Evolutionary conservation across 92 coral and sea anemone species (phyloP).

Genomic region (Epizoanthus fatuus): DNA sequence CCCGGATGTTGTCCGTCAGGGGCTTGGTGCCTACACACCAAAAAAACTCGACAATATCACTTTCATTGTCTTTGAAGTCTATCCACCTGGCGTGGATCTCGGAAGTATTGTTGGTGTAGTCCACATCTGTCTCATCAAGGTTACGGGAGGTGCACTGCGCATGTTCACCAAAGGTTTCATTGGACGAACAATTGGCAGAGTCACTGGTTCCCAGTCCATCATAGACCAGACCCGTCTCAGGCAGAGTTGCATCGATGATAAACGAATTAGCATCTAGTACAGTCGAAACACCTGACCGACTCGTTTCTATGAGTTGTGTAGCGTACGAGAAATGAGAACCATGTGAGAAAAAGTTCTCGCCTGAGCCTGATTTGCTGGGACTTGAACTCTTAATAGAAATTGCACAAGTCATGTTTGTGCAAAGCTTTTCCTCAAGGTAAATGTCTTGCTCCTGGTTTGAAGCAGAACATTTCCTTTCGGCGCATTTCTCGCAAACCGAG

Average conservation of each 20-base stretch:
- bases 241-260: constrained; percentile 76
- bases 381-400: constrained; percentile 25
- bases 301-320: constrained; percentile 57
- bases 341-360: constrained; percentile 23
- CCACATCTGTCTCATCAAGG: constrained; percentile 87
- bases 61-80: constrained; percentile 93
- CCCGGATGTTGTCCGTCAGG: constrained; percentile 86
- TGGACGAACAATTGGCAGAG: constrained; percentile 84
- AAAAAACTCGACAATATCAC: constrained; percentile 88
- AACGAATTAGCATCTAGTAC: constrained; percentile 32
- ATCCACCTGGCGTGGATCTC: constrained; percentile 96
- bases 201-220: constrained; percentile 87
- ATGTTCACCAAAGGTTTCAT: constrained; percentile 88
- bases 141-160: constrained; percentile 92
- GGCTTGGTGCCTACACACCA: constrained; percentile 94
- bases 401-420: constrained; percentile 53
- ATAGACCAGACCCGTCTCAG: constrained; percentile 78
- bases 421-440: constrained; percentile 38
- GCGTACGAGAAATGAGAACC: constrained; percentile 62
- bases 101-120: constrained; percentile 85
- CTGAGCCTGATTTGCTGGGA: neutral
- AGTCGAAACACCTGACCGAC: constrained; percentile 71
- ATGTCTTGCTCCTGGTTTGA: neutral
- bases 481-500: constrained; percentile 50
- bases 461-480: constrained; percentile 20